These are phyloP conservation scores for Montipora efflorescens DNA, from an alignment of 64 coral and sea anemone genomes.

Conservation along the genomic window DNA sequence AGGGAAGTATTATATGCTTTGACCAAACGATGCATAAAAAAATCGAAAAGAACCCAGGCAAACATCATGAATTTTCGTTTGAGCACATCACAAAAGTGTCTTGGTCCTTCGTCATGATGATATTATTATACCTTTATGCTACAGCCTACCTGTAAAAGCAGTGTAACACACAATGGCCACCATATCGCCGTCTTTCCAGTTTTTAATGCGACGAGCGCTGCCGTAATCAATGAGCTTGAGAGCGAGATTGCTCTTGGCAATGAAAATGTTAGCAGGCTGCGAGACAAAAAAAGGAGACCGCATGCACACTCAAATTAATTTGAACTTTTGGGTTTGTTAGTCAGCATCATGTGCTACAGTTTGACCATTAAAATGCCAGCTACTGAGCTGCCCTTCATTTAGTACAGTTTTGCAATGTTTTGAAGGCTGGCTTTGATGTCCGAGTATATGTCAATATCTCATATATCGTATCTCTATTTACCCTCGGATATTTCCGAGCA, in stretches of 20 bases:
- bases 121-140: background rate
- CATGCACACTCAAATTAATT: no score
- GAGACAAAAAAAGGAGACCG: background rate
- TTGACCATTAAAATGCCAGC: background rate
- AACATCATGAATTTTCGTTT: no score
- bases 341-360: background rate
- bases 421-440: no score
- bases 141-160: slow-evolving; percentile 62
- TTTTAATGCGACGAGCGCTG: slow-evolving; percentile 44
- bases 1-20: no score
- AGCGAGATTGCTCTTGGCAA: slow-evolving; percentile 12
- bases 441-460: no score
- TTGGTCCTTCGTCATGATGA: background rate
- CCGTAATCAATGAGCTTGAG: slow-evolving; percentile 68
- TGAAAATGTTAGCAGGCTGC: slow-evolving; percentile 66
- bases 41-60: background rate
- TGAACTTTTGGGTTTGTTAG: background rate
- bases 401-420: no score
- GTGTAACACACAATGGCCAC: slow-evolving; percentile 54
- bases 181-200: slow-evolving; percentile 58
- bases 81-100: background rate
- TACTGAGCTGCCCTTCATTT: no score
- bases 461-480: no score
- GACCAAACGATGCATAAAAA: no score
- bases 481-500: no score